Evolutionary conservation across 1,140 invertebrate species (phyloP).

Genomic region (Leptopilina boulardi): DNA sequence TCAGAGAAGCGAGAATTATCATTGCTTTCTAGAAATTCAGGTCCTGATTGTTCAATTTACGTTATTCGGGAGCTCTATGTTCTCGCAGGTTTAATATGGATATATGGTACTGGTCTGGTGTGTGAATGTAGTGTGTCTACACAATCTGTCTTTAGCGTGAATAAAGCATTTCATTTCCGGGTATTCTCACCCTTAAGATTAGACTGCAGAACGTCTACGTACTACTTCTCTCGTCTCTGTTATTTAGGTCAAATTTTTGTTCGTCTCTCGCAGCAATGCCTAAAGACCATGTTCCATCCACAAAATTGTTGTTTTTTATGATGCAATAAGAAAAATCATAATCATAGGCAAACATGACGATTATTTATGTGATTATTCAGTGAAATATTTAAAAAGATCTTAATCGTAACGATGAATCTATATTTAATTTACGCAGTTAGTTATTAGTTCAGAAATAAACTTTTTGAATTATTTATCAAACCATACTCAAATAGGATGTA

Average conservation of each 20-base stretch:
- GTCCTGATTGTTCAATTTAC: not conserved
- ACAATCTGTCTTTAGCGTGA: not conserved
- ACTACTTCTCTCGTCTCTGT: conserved; percentile 35
- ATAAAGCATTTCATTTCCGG: conserved; percentile 1
- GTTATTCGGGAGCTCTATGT: not conserved
- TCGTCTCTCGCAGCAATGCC: conserved; percentile 45
- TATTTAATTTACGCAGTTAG: not conserved
- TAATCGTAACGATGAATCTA: no score
- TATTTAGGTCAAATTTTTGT: conserved; percentile 60
- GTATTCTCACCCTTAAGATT: conserved; percentile 14
- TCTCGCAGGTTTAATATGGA: conserved; percentile 15
- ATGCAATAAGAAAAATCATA: not conserved
- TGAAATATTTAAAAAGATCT: no score
- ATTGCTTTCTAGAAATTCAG: not conserved
- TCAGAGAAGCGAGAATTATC: not conserved
- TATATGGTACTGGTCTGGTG: conserved; percentile 3
- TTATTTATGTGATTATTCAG: not conserved
- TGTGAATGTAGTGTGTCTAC: conserved; percentile 2
- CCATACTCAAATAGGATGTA: no score
- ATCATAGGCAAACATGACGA: not conserved
- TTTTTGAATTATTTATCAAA: no score
- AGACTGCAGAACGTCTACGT: conserved; percentile 4
- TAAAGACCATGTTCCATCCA: conserved; percentile 43
- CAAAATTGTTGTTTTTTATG: not conserved
- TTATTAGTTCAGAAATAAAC: no score